Base-by-base conservation (phyloP, 1,140 invertebrate genomes). In the Cherax destructor region DNA sequence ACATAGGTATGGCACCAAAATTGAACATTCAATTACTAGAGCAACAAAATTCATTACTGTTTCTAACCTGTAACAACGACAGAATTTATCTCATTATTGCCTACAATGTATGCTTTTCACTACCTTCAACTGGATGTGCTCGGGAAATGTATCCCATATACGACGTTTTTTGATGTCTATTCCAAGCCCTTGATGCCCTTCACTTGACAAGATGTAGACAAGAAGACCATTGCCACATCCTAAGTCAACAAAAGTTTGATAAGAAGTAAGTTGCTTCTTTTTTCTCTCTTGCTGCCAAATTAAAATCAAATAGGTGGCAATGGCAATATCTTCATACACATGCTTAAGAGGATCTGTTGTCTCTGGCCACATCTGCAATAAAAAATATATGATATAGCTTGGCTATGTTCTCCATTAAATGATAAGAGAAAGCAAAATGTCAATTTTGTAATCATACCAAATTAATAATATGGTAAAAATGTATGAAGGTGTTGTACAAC, bases 211-310 rank as follows among this genome's bases (percentile, higher is more conserved):
- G 90, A 99, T 97, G 95, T 98, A 96, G 16, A 99, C 98, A 4
- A 99, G 95, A 18, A 99, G 95, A 41, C 99, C 99, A 95, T 99
- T 99, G 0, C 99, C 99, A 96, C 99, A 99, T 1, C 99, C 99
- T 52, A 99, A 95, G 95, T 99, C 99, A 1, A 99, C 96, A 96
- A 99, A 99, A 3, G 95, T 96, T 93, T 97, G 96, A 90, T 95
- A 94, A 72, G 93, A 80, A 52, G 47, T 81, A 11, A 93, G 47
- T 24, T 92, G 93, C 69, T 93, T 93, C 10, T 94, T 90, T 93
- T 95, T 69, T 78, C 95, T 94, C 81, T 95, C 95, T 69, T 95
- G 93, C 79, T 96, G 95, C 97, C 97, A 98, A 0, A 98, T 93
- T 61, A 98, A 95, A 52, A 99, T 95, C 24, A 99, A 95, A 94